Base-by-base conservation (phyloP, 2,888 invertebrate species). In the Chloroclysta siterata region DNA sequence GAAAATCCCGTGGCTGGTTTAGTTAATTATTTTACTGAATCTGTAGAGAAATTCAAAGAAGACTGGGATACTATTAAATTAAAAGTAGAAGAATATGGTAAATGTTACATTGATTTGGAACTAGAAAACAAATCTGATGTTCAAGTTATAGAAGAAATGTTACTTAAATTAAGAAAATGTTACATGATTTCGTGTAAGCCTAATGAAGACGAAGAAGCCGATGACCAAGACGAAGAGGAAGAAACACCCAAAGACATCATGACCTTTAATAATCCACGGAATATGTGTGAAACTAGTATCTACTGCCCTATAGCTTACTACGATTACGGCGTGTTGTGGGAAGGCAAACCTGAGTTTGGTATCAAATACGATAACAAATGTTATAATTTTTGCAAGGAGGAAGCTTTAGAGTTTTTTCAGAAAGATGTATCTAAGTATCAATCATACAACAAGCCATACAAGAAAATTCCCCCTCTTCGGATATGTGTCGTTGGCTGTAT, bases 241-340 rank as follows among this genome's bases (percentile, higher is more conserved):
- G 77, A 78, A 36, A 59, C 44, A 1, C 56, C 74, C 39, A 83
- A 83, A 72, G 81, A 90, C 71, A 64, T 77, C 29, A 64, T 85
- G 17, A 80, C 70, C 2, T 79, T 79, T 65, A 91, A 90, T 69
- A 79, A 84, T 56, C 61, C 80, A 46, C 78, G 89, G 55, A 84
- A 84, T 63, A 89, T 94, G 59, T 94, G 95, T n/a, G 94, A 94
- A 77, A 94, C 94, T 1, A 87, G 85, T 66, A 73, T 88, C 71
- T 95, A 93, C 73, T 96, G 96, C 75, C 95, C 96, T 0, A 90
- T 95, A 39, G 87, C 94, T n/a, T 94, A 92, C 74, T 82, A 84
- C 60, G 85, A 94, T 46, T 77, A 94, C 70, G 86, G 90, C 47
- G 85, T 94, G 10, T 77, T 95, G 17, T 94, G 95, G 94, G 93